Base-by-base conservation (phyloP, 1,140 invertebrate genomes). In the Rhynchophorus ferrugineus region DNA sequence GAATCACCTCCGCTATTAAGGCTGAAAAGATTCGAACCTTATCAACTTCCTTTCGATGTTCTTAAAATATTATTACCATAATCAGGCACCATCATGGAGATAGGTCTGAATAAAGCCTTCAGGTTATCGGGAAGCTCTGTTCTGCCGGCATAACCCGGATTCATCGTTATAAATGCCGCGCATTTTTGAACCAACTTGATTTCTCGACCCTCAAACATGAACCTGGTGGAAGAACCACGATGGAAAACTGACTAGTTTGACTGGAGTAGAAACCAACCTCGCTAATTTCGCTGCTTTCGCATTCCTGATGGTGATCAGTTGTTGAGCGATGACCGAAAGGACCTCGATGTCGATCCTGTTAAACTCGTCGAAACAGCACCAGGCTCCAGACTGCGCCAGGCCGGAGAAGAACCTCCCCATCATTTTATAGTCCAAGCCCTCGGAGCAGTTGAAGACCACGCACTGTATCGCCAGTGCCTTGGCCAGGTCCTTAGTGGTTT, bases 41-140 rank as follows among this genome's bases (percentile, higher is more conserved):
- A 29, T 11, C 24, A 29, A 5, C 5, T 29, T 29, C 11, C 11
- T 6, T 29, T 29, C 5, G 9, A 49, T 7, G 2, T 18, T 35
- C 13, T 13, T n/a, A 11, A 36, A 21, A 3, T 17, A 14, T 22
- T 34, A 71, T 70, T 68, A 84, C 84, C 79, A 64, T 92, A 92
- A 73, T 95, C 87, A 0, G 91, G 91, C 36, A 93, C 89, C 89
- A 93, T 93, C 90, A 94, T 93, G 2, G 89, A 80, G 43, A 95
- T 83, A 0, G 90, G 89, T 55, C 91, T 77, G 66, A 95, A 95
- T 1, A 93, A 68, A 0, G 89, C 87, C 69, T 91, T 89, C 17
- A 89, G 68, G 68, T 89, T 90, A 62, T 89, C 87, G 0, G 87
- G 87, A 36, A 90, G 64, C 64, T 88, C 86, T 0, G 88, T 91